phyloP scores from a whole-genome alignment of 1,140 invertebrate genomes.

The Ctenoplectra terminalis region DNA sequence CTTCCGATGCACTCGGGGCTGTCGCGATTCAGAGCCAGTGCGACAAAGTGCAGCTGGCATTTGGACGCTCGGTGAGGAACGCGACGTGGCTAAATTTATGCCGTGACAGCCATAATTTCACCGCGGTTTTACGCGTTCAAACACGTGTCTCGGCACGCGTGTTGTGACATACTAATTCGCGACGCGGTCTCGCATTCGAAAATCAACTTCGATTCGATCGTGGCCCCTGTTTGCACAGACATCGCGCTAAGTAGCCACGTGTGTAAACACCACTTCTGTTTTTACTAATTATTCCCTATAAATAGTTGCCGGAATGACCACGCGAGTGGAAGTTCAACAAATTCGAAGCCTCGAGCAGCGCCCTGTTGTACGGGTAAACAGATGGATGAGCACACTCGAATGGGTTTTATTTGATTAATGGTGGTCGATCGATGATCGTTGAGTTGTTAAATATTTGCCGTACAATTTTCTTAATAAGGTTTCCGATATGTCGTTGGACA shows the following conservation, averaged over 20 bases:
- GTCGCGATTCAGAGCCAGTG: not conserved
- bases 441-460: too few species aligned
- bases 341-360: not conserved
- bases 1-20: conserved; percentile 45
- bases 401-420: not conserved
- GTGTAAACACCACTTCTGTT: conserved; percentile 29
- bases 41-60: conserved; percentile 33
- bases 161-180: conserved; percentile 45
- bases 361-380: not conserved
- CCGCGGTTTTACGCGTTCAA: conserved; percentile 2
- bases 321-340: not conserved
- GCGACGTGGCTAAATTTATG: conserved; percentile 39
- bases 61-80: not conserved
- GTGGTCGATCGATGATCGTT: too few species aligned
- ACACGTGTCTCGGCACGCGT: conserved; percentile 25
- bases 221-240: conserved; percentile 10
- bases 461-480: not conserved
- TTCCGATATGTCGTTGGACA: not conserved
- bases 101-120: conserved; percentile 45
- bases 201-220: too few species aligned
- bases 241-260: conserved; percentile 27
- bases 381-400: not conserved
- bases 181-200: too few species aligned
- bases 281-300: conserved; percentile 21
- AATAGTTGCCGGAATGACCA: conserved; percentile 6